These are phyloP conservation scores for Ataeniobius toweri DNA, from an alignment of 2,797 vertebrate genomes.

Conservation along the genomic window DNA sequence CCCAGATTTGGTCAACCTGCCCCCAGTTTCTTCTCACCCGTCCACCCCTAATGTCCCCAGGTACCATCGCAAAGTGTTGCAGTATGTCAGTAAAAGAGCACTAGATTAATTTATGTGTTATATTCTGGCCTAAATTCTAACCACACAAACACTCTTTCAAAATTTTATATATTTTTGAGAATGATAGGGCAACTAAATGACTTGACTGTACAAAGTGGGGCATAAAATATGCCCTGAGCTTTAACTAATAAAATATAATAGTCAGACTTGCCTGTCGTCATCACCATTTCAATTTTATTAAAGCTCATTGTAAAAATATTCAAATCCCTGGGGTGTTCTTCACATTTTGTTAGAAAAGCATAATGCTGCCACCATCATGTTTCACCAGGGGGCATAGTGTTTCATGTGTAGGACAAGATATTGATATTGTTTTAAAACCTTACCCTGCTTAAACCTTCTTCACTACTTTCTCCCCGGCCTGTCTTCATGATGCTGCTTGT, in stretches of 20 bases:
- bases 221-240: not conserved
- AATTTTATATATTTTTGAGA: not conserved
- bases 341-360: too few species aligned
- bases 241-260: not conserved
- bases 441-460: too few species aligned
- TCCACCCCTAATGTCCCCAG: conserved; percentile 28
- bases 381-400: too few species aligned
- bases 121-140: not conserved
- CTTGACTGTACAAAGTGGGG: not conserved
- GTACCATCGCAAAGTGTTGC: conserved; percentile 45
- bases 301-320: too few species aligned
- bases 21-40: conserved; percentile 37
- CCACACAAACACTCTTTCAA: not conserved
- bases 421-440: too few species aligned
- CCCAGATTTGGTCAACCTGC: conserved; percentile 72
- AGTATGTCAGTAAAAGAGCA: not conserved
- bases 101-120: not conserved
- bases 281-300: too few species aligned
- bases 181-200: not conserved
- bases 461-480: too few species aligned
- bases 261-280: too few species aligned
- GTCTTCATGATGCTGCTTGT: too few species aligned
- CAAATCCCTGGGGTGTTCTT: too few species aligned
- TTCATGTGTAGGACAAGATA: too few species aligned
- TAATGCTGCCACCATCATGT: too few species aligned